Base-by-base conservation (phyloP, 2,888 invertebrate genomes). In the Limenitis camilla region DNA sequence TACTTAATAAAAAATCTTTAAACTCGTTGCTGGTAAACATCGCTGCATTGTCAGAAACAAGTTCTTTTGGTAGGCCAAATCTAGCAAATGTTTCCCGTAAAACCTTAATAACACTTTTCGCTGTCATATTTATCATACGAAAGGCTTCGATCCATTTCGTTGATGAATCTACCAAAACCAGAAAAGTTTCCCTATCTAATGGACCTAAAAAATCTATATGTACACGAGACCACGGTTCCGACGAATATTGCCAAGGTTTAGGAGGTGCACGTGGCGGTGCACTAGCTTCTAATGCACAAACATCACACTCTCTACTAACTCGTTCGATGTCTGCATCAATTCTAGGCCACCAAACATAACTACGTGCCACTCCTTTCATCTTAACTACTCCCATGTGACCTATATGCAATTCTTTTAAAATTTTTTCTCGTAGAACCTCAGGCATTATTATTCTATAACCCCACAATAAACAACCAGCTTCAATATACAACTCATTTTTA, bases 161-260 rank as follows among this genome's bases (percentile, higher is more conserved):
- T 19, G 19, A 19, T 3, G 19, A 19, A 3, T 19, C 19, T 19
- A 19, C 3, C 19, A 19, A 19, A 19, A 19, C 19, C 19, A 19
- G 19, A 19, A 19, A 19, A 19, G 19, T 19, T 1, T 19, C 19
- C 19, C 19, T 19, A 19, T 19, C 3, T 27, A 53, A 48, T 29
- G 55, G 55, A 5, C 53, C 58, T 36, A 32, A 43, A 31, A 52
- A 58, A 50, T 58, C 58, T 8, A 58, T 40, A 38, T 58, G 58
- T 30, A 58, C 1, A 31, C 58, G 31, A 8, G 35, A 42, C 55
- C 58, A 58, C 7, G 55, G 41, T 36, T 40, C 48, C 3, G 43
- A 40, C 4, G 50, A 31, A 11, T 36, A 11, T 41, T 47, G 53
- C 45, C 45, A 45, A 6, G 5, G 45, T 4, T 35, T 8, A 44